Percentiles rank a stretch among this genome's conserved stretches.
Evolutionary conservation across 2,888 invertebrate genomes (phyloP).

Genomic region (Euproctis similis): DNA sequence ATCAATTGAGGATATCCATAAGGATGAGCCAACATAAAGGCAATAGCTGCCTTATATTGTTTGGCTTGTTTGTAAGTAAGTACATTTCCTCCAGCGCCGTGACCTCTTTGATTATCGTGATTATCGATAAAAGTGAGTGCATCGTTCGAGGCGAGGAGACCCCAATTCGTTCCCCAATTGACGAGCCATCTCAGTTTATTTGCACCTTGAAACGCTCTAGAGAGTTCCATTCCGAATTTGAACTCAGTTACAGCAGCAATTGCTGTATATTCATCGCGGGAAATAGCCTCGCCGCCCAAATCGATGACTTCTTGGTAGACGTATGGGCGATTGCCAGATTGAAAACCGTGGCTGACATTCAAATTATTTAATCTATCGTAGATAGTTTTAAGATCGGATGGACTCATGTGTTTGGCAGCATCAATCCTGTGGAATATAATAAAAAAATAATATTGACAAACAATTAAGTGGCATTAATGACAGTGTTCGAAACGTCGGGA

Average conservation of each 20-base stretch:
- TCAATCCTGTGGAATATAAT: conserved; percentile 74
- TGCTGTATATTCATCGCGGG: conserved; percentile 68
- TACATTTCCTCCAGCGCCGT: conserved; percentile 77
- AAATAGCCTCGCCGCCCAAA: conserved; percentile 71
- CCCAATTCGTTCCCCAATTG: conserved; percentile 81
- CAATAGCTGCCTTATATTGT: conserved; percentile 86
- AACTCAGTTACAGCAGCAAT: conserved; percentile 83
- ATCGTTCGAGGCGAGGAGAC: conserved; percentile 74
- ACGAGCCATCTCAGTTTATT: conserved; percentile 79
- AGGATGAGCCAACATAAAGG: conserved; percentile 91
- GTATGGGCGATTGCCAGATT: conserved; percentile 78
- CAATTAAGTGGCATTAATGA: too few relatives aligned
- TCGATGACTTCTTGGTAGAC: conserved; percentile 87
- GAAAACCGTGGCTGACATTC: conserved; percentile 80
- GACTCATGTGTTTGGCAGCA: conserved; percentile 88
- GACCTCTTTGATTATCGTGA: conserved; percentile 92
- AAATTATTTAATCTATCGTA: conserved; percentile 77
- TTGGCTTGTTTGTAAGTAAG: conserved; percentile 81
- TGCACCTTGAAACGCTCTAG: conserved; percentile 58
- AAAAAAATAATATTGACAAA: too few relatives aligned
- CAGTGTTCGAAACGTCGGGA: too few relatives aligned
- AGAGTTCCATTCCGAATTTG: conserved; percentile 67
- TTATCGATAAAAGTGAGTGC: conserved; percentile 90
- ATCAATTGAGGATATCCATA: conserved; percentile 87
- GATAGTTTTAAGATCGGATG: conserved; percentile 81